Evolutionary conservation across 2,888 invertebrate genomes (phyloP).

Genomic region (Harpagoxenus sublaevis): DNA sequence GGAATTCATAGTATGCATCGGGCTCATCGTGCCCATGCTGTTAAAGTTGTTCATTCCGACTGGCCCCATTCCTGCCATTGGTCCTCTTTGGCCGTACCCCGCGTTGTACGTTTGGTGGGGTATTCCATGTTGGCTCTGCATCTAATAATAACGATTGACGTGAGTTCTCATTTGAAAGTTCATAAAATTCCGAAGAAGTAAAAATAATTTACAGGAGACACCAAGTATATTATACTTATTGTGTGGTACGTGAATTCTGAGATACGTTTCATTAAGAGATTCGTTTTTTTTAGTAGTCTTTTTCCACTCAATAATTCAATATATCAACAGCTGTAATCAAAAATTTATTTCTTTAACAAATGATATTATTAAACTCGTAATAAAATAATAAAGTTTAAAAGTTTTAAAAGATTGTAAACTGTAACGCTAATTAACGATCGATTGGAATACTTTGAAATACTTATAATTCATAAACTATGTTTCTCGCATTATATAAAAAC

Average conservation of each 20-base stretch:
- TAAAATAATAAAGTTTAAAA: background rate
- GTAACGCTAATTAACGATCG: background rate
- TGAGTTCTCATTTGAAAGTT: conserved; percentile 7
- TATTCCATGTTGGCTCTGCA: conserved; percentile 89
- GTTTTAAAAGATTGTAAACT: background rate
- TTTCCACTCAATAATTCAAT: background rate
- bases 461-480: background rate
- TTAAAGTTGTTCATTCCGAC: conserved; percentile 90
- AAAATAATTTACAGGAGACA: background rate
- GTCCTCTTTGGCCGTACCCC: conserved; percentile 83
- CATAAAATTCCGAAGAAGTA: background rate
- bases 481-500: background rate
- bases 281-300: background rate
- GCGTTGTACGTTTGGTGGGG: conserved; percentile 82
- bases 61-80: conserved; percentile 88
- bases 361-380: background rate
- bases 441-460: background rate
- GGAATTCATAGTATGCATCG: conserved; percentile 88
- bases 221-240: background rate
- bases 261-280: background rate
- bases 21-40: conserved; percentile 90
- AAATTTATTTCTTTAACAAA: background rate
- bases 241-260: background rate
- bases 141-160: conserved; percentile 85
- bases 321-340: background rate